phyloP scores from a whole-genome alignment of 2,113 vertebrate species.

The Phalacrocorax aristotelis region DNA sequence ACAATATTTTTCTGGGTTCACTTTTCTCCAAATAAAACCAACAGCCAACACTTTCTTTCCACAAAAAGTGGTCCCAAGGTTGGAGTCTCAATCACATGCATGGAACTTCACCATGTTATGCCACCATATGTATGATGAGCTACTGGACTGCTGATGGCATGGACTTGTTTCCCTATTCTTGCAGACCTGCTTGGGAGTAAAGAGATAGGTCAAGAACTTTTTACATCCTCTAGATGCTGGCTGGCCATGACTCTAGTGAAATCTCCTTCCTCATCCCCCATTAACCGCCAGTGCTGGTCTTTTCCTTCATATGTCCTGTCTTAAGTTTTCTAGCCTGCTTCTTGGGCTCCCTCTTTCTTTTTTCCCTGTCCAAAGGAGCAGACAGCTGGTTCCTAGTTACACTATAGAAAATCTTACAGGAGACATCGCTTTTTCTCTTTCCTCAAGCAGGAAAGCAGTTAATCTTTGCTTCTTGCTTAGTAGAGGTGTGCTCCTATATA shows the following conservation, averaged over 20 bases:
- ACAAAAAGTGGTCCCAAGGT: neutral
- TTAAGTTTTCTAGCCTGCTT: neutral
- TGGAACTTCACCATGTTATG: neutral
- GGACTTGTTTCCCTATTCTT: neutral
- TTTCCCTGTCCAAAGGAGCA: neutral
- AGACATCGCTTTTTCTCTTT: neutral
- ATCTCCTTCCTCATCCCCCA: neutral
- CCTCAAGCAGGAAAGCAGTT: neutral
- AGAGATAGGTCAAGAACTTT: neutral
- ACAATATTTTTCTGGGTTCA: neutral
- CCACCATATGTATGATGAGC: neutral
- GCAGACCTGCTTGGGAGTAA: neutral
- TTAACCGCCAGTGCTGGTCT: neutral
- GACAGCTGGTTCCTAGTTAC: neutral
- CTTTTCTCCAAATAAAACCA: neutral
- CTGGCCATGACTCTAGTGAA: neutral
- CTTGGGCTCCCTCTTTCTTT: neutral
- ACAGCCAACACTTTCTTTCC: neutral
- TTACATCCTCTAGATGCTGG: neutral
- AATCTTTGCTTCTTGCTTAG: neutral
- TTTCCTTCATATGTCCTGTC: neutral
- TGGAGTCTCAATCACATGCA: accelerated
- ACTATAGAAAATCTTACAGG: neutral
- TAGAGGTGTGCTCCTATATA: neutral
- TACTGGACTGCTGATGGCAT: neutral